Conservation (phyloP, 2,888 invertebrate genomes). For the Pteria penguin region DNA sequence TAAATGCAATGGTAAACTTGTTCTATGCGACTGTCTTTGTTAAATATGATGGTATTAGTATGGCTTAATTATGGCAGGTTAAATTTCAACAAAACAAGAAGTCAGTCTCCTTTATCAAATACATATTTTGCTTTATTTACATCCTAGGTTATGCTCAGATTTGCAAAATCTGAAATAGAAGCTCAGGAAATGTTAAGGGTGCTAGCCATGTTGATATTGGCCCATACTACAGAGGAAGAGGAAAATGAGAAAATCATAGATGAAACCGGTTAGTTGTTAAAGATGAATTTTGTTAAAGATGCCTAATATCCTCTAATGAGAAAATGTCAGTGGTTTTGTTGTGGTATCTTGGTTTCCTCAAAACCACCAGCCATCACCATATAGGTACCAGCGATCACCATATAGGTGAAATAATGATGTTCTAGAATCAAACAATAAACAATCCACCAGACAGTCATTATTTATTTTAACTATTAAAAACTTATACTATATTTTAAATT, state of each 20-base stretch:
- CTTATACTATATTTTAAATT: too few relatives aligned
- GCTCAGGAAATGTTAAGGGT: slow-evolving; percentile 71
- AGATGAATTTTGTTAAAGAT: not conserved
- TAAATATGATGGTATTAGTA: not conserved
- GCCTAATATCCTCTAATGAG: not conserved
- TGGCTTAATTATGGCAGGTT: not conserved
- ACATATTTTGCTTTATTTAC: not conserved
- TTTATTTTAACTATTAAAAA: too few relatives aligned
- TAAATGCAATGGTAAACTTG: too few relatives aligned
- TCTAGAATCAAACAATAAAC: too few relatives aligned
- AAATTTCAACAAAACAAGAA: not conserved
- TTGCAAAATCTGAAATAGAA: slow-evolving; percentile 65
- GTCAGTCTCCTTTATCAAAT: not conserved
- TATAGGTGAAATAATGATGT: too few relatives aligned
- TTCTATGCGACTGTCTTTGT: not conserved
- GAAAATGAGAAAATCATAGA: slow-evolving; percentile 70
- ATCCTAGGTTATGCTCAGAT: slow-evolving; percentile 45
- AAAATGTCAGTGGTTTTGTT: too few relatives aligned
- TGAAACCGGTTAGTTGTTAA: slow-evolving; percentile 63
- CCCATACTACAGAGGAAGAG: slow-evolving; percentile 72
- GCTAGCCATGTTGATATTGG: slow-evolving; percentile 71
- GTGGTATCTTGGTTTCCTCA: too few relatives aligned
- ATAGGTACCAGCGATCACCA: too few relatives aligned
- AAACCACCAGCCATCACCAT: too few relatives aligned
- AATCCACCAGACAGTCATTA: too few relatives aligned